Evolutionary conservation across 2,113 vertebrate species (phyloP).

Genomic region (Oryzias celebensis): DNA sequence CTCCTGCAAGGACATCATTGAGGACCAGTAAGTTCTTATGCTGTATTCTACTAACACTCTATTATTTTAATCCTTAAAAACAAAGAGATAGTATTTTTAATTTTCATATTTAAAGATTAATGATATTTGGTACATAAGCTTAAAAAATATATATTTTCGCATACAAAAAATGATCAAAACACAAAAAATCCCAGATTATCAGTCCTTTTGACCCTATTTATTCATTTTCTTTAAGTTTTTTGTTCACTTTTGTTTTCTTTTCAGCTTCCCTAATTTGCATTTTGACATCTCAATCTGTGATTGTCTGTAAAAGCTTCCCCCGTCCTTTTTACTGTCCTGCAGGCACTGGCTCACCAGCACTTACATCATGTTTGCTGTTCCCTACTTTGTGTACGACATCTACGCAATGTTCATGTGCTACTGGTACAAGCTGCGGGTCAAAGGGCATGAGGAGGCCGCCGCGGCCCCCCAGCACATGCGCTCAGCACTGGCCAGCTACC

Average conservation of each 20-base stretch:
- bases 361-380: conserved; percentile 90
- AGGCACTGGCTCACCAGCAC: conserved; percentile 89
- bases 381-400: conserved; percentile 91
- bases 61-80: not conserved
- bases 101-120: not conserved
- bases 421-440: conserved; percentile 87
- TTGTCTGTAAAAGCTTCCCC: not conserved
- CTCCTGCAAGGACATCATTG: conserved; percentile 86
- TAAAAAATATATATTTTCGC: too few species aligned
- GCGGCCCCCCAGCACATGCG: conserved; percentile 61
- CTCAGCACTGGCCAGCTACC: conserved; percentile 77
- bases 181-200: too few species aligned
- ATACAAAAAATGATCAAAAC: too few species aligned
- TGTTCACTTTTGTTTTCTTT: too few species aligned
- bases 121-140: too few species aligned
- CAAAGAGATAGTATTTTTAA: not conserved
- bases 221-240: too few species aligned
- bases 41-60: not conserved
- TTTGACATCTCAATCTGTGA: not conserved
- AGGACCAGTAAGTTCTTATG: conserved; percentile 84
- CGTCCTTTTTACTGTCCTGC: conserved; percentile 11
- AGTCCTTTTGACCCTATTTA: too few species aligned
- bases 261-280: too few species aligned
- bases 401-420: conserved; percentile 95
- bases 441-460: conserved; percentile 81